These are phyloP conservation scores for Xerus inauris DNA, from an alignment of 2,113 vertebrate genomes.

Conservation along the genomic window DNA sequence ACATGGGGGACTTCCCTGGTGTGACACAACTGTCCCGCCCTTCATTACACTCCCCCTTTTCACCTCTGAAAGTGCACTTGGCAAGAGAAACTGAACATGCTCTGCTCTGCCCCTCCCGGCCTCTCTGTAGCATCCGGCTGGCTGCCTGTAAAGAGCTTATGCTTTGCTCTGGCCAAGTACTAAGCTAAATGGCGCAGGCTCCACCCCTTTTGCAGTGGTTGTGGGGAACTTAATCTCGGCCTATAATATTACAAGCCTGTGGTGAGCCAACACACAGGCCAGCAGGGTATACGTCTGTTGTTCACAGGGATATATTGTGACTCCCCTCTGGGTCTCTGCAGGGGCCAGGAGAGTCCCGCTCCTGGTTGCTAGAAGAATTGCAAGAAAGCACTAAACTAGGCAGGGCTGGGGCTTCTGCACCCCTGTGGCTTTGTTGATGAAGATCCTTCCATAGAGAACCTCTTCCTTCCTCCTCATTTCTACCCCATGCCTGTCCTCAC, in stretches of 20 bases:
- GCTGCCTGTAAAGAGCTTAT: neutral
- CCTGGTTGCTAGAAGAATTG: accelerated
- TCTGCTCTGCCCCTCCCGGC: neutral
- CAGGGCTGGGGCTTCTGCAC: neutral
- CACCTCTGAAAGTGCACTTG: neutral
- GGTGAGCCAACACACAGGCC: neutral
- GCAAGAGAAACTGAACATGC: neutral
- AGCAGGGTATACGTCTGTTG: accelerated
- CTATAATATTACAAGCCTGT: neutral
- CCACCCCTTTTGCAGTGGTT: neutral
- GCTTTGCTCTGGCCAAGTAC: neutral
- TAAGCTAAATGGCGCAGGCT: too few species aligned
- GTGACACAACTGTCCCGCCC: accelerated
- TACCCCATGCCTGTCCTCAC: neutral
- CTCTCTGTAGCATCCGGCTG: neutral
- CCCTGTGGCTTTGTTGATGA: neutral
- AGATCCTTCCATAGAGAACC: neutral
- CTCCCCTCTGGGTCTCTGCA: neutral
- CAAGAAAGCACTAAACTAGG: neutral
- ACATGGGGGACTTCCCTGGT: neutral
- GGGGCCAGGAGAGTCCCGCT: neutral
- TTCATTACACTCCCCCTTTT: neutral
- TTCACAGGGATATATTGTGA: neutral
- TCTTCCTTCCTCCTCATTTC: neutral
- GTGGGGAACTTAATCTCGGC: neutral